Conservation (phyloP, 1,140 invertebrate species). For the Drosophila cardini region DNA sequence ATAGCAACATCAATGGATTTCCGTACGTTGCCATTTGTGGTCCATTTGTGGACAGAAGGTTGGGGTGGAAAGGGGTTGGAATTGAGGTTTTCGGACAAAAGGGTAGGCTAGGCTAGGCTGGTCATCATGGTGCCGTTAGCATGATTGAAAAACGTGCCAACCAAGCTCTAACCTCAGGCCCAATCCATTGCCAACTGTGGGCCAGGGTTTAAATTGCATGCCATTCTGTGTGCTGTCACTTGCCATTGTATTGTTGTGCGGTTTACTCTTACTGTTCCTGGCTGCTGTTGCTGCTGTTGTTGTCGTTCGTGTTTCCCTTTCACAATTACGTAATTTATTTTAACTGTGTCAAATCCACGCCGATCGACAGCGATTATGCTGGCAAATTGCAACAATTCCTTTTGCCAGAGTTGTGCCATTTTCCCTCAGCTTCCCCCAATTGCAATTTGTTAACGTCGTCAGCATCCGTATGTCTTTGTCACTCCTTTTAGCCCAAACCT, state of each 20-base stretch:
- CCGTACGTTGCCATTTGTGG: slow-evolving; percentile 78
- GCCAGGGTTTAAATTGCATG: slow-evolving; percentile 64
- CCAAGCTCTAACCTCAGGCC: slow-evolving; percentile 32
- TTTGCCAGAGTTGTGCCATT: slow-evolving; percentile 12
- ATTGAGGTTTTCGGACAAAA: no score
- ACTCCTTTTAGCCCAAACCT: no score
- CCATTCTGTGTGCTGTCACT: slow-evolving; percentile 60
- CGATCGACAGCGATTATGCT: slow-evolving; percentile 81
- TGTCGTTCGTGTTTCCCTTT: slow-evolving; percentile 43
- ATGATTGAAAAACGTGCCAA: slow-evolving; percentile 80
- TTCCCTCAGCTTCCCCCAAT: slow-evolving; percentile 22
- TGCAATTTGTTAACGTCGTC: slow-evolving; percentile 79
- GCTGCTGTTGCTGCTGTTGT: slow-evolving; percentile 33
- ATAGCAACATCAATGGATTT: slow-evolving; percentile 75
- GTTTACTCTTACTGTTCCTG: slow-evolving; percentile 37
- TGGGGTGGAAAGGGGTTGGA: not conserved
- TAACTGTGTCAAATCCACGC: slow-evolving; percentile 82
- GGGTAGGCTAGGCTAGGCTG: slow-evolving; percentile 11
- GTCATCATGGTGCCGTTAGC: slow-evolving; percentile 70
- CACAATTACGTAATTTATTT: slow-evolving; percentile 83
- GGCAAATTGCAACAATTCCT: slow-evolving; percentile 80
- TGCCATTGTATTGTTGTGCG: slow-evolving; percentile 56
- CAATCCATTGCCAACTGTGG: slow-evolving; percentile 22
- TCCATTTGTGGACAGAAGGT: slow-evolving; percentile 67
- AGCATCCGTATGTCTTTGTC: slow-evolving; percentile 51